Evolutionary conservation across 2,113 vertebrate genomes (phyloP).

Genomic region (Ageneiosus marmoratus): DNA sequence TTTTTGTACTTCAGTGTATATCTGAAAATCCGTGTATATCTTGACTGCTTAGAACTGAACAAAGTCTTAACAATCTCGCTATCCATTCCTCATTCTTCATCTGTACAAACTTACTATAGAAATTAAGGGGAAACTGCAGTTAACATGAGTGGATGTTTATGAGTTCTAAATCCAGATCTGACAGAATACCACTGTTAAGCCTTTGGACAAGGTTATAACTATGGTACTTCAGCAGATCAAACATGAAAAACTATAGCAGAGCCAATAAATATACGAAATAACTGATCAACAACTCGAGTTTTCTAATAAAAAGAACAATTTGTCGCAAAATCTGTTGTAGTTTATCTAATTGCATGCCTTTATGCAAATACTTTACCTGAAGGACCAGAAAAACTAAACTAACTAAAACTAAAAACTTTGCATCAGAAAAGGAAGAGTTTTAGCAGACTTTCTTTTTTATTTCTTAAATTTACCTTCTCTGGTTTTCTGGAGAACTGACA

Average conservation of each 20-base stretch:
- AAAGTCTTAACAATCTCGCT: no score
- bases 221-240: not conserved
- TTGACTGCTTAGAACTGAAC: no score
- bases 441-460: not conserved
- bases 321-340: not conserved
- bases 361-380: not conserved
- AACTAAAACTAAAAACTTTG: not conserved
- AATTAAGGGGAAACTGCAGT: not conserved
- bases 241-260: not conserved
- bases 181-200: not conserved
- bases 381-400: no score
- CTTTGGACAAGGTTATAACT: not conserved
- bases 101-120: not conserved
- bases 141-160: not conserved
- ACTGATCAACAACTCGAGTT: not conserved
- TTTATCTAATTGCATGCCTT: not conserved
- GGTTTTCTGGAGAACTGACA: not conserved
- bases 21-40: no score
- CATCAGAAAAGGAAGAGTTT: not conserved
- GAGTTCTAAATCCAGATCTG: not conserved
- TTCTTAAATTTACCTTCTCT: not conserved
- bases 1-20: no score
- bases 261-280: not conserved
- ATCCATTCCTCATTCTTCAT: no score
- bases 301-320: not conserved